A percentile compares a stretch with the other conserved stretches of the same genome.
phyloP scores from a whole-genome alignment of 2,888 invertebrate species.

The Hesperia comma region DNA sequence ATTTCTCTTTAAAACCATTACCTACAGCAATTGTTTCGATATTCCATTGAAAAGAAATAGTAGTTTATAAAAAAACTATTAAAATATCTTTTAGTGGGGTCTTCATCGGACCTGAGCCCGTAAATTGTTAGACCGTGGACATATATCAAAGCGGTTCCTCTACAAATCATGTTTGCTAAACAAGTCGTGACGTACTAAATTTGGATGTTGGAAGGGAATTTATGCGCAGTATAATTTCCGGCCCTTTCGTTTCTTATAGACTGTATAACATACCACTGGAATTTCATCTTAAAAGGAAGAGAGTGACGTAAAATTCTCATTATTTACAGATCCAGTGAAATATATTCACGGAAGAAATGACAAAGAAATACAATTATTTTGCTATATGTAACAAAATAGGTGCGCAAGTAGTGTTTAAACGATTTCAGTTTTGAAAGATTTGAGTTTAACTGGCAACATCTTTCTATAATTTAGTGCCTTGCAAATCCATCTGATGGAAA shows the following conservation, averaged over 20 bases:
- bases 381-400: no score
- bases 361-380: no score
- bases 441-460: no score
- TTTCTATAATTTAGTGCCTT: no score
- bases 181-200: slow-evolving; percentile 30
- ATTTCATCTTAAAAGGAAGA: neutral
- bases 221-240: slow-evolving; percentile 7
- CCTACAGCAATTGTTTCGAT: no score
- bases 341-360: no score
- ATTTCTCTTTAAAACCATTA: no score
- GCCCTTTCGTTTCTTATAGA: slow-evolving; percentile 3
- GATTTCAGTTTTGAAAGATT: no score
- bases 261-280: neutral
- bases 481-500: no score
- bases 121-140: slow-evolving; percentile 27
- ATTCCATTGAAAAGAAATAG: no score
- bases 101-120: slow-evolving; percentile 11
- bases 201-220: slow-evolving; percentile 13
- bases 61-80: neutral
- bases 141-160: slow-evolving; percentile 31
- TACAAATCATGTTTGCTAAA: slow-evolving; percentile 32
- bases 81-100: slow-evolving; percentile 8
- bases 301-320: neutral
- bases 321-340: no score
- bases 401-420: no score